Evolutionary conservation across 2,113 vertebrate species (phyloP), one percentile per base, ranked within the genome.

Genomic region (Solea senegalensis): DNA sequence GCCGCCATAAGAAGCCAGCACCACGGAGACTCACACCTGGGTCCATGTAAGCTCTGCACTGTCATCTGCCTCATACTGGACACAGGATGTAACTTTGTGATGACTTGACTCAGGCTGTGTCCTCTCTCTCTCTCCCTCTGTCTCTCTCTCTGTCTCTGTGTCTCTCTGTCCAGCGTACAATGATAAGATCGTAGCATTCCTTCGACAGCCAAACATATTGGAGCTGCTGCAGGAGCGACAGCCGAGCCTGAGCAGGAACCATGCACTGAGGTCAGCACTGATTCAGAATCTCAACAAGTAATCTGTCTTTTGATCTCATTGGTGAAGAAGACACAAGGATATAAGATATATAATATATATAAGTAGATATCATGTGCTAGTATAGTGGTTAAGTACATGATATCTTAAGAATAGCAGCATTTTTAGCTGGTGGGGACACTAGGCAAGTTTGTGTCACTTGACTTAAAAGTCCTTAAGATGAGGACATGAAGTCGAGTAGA

Each of bases 111-210:
- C 8, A 13, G 39, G 5, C 45, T 54, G 15, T 46, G 11, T 12
- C 41, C 0, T 26, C 4, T 48, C 4, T 48, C 4, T 21, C 21
- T 21, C 21, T 21, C 21, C 21, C 21, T 21, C 21, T 16, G 9
- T 13, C 8, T 70, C 12, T 9, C 12, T 50, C 12, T 9, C 39
- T 44, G 0, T 61, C 28, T 59, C 12, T 58, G 1, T 65, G 6
- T 75, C 4, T 59, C 7, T 56, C 39, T 65, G n/a, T 3, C n/a
- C 90, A 99, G 98, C 96, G 49, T 99, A 99, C 89, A 99, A 98
- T 81, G 98, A 99, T 89, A 99, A 99, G 94, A 99, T 99, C 52
- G 97, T 99, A 88, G 96, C 96, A 0, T 99, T 99, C 91, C 94
- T 99, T 40, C 96, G 96, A 61, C 97, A 99, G 79, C 95, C 97